Conservation (phyloP, 2,888 invertebrate species). For the Clivina fossor region DNA sequence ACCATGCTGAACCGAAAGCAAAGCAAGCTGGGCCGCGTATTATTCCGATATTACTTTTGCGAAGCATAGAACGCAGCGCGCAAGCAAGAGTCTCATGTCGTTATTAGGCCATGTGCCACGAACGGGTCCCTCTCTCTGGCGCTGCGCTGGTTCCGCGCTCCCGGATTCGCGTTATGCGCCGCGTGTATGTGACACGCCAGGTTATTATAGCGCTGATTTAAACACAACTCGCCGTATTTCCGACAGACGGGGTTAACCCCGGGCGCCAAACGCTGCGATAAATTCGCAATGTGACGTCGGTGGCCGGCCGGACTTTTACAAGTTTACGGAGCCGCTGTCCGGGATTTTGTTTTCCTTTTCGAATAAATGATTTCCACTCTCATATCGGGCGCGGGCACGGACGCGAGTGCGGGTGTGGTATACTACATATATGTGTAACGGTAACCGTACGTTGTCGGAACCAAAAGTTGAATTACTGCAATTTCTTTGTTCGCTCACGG, state of each 20-base stretch:
- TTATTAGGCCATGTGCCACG: conserved; percentile 22
- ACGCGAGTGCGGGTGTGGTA: no score
- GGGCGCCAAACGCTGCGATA: conserved; percentile 18
- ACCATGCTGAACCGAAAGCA: no score
- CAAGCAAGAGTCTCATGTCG: conserved; percentile 3
- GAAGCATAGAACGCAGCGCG: not conserved
- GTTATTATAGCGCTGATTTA: conserved; percentile 46
- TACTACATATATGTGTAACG: no score
- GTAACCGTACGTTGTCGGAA: not conserved
- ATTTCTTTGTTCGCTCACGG: conserved; percentile 21
- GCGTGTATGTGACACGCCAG: conserved; percentile 44
- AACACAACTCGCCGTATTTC: conserved; percentile 37
- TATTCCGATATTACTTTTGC: conserved; percentile 23
- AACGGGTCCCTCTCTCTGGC: conserved; percentile 6
- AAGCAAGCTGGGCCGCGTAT: conserved; percentile 2
- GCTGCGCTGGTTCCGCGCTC: conserved; percentile 1
- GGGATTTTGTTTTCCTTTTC: conserved; percentile 11
- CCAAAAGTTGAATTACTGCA: conserved; percentile 17
- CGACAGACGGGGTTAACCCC: conserved; percentile 14
- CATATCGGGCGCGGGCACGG: no score
- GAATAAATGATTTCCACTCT: conserved; percentile 26
- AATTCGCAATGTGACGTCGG: conserved; percentile 16
- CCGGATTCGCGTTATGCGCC: conserved; percentile 22
- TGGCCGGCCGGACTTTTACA: conserved; percentile 19
- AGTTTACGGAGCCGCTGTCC: conserved; percentile 15